Evolutionary conservation across 64 coral and sea anemone species (phyloP).

Genomic region (Stichodactyla mertensii): DNA sequence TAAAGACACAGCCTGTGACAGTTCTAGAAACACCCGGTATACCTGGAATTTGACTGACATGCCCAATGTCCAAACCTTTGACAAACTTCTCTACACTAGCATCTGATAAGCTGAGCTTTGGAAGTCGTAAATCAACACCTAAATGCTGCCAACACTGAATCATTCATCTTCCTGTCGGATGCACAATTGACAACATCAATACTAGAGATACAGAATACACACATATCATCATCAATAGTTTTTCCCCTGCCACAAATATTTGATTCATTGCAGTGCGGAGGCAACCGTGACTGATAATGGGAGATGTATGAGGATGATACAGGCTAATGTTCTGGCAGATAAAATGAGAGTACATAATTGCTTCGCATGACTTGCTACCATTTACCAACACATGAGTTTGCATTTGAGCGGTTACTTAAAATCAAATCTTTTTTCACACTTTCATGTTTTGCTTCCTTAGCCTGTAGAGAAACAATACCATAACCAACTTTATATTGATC

Average conservation of each 20-base stretch:
- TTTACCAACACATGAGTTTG: conserved; percentile 15
- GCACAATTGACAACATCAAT: background rate
- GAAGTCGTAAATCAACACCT: too few relatives aligned
- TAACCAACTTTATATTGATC: conserved; percentile 35
- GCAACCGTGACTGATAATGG: conserved; percentile 38
- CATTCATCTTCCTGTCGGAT: too few relatives aligned
- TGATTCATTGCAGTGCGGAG: conserved; percentile 21
- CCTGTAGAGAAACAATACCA: conserved; percentile 47
- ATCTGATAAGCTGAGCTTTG: too few relatives aligned
- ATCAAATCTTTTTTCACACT: conserved; percentile 27
- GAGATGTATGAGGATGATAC: conserved; percentile 19
- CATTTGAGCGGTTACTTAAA: conserved; percentile 32
- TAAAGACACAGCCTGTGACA: too few relatives aligned
- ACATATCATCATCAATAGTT: background rate
- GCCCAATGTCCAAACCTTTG: too few relatives aligned
- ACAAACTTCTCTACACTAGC: too few relatives aligned
- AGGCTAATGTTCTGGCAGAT: conserved; percentile 44
- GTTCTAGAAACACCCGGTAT: too few relatives aligned
- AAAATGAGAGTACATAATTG: conserved; percentile 46
- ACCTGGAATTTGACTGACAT: too few relatives aligned
- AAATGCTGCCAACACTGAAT: background rate
- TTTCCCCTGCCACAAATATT: conserved; percentile 34
- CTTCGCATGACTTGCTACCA: conserved; percentile 58
- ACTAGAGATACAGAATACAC: background rate
- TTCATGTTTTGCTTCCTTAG: conserved; percentile 50